These are phyloP conservation scores for Pammene fasciana DNA, from an alignment of 2,888 invertebrate genomes.

Conservation along the genomic window DNA sequence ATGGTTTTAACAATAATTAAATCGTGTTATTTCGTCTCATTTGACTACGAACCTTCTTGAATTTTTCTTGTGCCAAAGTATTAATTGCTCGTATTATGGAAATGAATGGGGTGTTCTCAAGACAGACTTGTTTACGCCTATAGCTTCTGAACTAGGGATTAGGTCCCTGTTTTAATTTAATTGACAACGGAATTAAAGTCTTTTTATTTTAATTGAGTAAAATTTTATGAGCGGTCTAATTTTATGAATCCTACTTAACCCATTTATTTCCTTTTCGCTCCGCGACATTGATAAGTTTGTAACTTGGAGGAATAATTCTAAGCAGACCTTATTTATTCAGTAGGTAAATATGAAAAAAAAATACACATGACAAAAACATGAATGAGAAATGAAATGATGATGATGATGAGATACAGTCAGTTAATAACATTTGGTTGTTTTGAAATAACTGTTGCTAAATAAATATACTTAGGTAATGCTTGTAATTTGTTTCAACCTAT, in stretches of 20 bases:
- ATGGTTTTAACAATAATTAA: neutral
- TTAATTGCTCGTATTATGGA: constrained; percentile 51
- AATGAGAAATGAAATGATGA: too few relatives aligned
- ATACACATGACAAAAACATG: too few relatives aligned
- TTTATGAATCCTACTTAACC: neutral
- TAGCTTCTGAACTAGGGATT: constrained; percentile 32
- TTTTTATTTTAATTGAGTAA: constrained; percentile 25
- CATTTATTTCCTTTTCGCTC: too few relatives aligned
- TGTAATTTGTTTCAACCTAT: too few relatives aligned
- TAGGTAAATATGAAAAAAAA: too few relatives aligned
- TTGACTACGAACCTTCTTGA: constrained; percentile 7
- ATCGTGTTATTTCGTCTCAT: neutral
- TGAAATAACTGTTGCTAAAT: too few relatives aligned
- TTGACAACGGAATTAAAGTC: constrained; percentile 23
- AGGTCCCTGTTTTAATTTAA: constrained; percentile 31
- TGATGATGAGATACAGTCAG: too few relatives aligned
- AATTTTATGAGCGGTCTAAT: neutral
- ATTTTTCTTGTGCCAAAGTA: constrained; percentile 32
- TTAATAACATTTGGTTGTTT: too few relatives aligned
- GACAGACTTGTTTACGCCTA: constrained; percentile 38
- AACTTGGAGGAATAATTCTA: too few relatives aligned
- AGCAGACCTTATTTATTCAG: too few relatives aligned
- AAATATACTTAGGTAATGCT: too few relatives aligned
- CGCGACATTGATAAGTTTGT: too few relatives aligned
- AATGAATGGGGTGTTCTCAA: constrained; percentile 47